Evolutionary conservation across 1,140 invertebrate genomes (phyloP).

Genomic region (Palaemon carinicauda): DNA sequence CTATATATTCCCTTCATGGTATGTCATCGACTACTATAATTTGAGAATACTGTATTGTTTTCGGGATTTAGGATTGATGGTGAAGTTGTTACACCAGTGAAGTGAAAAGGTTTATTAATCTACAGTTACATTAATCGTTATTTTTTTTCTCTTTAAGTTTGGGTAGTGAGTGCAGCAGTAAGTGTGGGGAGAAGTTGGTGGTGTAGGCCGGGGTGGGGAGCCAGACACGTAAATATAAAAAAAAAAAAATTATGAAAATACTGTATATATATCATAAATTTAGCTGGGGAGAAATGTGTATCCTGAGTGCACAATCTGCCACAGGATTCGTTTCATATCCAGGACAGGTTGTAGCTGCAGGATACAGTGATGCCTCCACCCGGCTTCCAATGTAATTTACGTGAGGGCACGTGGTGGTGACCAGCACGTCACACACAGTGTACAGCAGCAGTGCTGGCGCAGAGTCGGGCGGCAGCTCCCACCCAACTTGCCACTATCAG

Average conservation of each 20-base stretch:
- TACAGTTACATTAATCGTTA: neutral
- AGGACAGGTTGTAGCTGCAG: no score
- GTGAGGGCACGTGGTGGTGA: neutral
- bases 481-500: constrained; percentile 55
- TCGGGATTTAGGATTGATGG: constrained; percentile 20
- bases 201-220: constrained; percentile 29
- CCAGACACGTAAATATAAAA: neutral
- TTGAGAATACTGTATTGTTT: constrained; percentile 26
- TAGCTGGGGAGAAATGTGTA: no score
- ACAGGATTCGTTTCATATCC: no score
- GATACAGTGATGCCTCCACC: no score
- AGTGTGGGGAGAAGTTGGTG: constrained; percentile 43
- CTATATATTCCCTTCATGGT: no score
- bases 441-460: constrained; percentile 42
- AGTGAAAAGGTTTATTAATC: neutral
- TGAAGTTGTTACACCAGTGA: constrained; percentile 40
- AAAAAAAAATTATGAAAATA: neutral
- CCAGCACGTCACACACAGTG: constrained; percentile 28
- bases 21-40: neutral
- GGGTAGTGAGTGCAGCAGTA: constrained; percentile 44
- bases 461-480: constrained; percentile 35
- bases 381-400: no score
- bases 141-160: neutral
- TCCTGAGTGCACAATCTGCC: no score
- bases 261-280: neutral